A percentile compares a stretch with the other conserved stretches of the same genome.
phyloP scores from a whole-genome alignment of 2,888 invertebrate genomes.

The Enchytraeus crypticus region DNA sequence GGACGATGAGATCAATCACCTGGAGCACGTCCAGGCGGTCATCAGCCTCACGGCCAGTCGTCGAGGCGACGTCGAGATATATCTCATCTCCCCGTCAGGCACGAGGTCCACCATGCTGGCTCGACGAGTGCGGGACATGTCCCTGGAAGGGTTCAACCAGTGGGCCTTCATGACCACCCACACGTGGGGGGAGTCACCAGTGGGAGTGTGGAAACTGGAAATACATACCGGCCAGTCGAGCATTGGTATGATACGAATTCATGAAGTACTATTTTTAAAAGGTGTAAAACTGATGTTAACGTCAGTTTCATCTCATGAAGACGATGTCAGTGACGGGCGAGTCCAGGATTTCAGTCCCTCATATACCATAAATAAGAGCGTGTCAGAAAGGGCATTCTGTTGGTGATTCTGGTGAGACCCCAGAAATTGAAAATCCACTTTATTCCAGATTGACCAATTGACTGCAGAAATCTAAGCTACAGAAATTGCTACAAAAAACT shows the following conservation, averaged over 20 bases:
- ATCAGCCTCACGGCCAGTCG: conserved; percentile 78
- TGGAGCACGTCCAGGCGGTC: conserved; percentile 93
- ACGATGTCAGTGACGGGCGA: no score
- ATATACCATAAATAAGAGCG: no score
- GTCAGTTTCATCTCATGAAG: no score
- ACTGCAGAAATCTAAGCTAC: no score
- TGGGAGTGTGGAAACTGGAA: conserved; percentile 88
- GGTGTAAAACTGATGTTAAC: no score
- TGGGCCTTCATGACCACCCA: conserved; percentile 99
- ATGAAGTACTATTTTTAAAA: neutral
- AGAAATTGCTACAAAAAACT: no score
- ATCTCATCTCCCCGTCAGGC: conserved; percentile 38
- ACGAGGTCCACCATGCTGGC: conserved; percentile 26
- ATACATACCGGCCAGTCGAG: conserved; percentile 58
- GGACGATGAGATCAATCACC: conserved; percentile 64
- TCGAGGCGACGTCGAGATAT: conserved; percentile 85
- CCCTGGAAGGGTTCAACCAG: conserved; percentile 77
- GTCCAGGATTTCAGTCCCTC: no score
- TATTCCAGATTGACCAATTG: no score
- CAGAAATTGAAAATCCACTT: no score
- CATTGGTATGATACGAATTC: conserved; percentile 13
- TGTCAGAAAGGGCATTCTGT: no score
- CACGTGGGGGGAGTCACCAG: conserved; percentile 92
- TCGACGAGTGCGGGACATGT: conserved; percentile 74
- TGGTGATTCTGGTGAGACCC: no score